These are phyloP conservation scores for Lethenteron reissneri DNA, from an alignment of 2,113 vertebrate genomes.

Conservation along the genomic window DNA sequence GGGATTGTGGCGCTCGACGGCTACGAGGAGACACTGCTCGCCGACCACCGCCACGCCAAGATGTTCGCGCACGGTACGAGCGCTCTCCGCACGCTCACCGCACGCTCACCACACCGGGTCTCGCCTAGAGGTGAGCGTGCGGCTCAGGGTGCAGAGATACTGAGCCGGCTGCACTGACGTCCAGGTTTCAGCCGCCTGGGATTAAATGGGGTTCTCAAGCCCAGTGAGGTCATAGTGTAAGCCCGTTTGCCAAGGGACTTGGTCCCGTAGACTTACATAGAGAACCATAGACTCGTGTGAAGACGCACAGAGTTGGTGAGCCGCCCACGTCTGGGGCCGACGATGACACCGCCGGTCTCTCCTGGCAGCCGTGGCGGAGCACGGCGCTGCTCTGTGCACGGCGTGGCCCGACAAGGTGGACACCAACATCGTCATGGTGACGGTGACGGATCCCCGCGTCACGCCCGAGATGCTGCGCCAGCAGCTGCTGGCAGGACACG, in stretches of 20 bases:
- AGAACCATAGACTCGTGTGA: background rate
- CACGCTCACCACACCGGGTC: background rate
- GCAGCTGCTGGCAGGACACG: conserved; percentile 18
- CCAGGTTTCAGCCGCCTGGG: background rate
- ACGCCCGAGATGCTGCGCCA: conserved; percentile 28
- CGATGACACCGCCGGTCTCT: background rate
- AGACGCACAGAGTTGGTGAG: background rate
- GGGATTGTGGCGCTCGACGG: conserved; percentile 29
- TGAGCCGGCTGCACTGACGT: background rate
- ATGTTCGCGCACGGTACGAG: conserved; percentile 36
- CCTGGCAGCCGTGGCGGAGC: conserved; percentile 16
- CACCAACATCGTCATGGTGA: conserved; percentile 40
- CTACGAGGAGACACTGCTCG: conserved; percentile 18
- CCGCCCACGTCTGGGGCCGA: fast-evolving
- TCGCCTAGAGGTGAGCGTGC: background rate
- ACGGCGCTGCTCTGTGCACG: conserved; percentile 23
- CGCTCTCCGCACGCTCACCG: background rate
- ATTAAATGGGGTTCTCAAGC: background rate
- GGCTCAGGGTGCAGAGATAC: background rate
- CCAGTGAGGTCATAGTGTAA: too few relatives aligned
- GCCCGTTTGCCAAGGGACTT: too few relatives aligned
- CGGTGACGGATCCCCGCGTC: conserved; percentile 10
- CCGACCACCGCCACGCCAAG: conserved; percentile 35
- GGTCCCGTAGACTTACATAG: too few relatives aligned
- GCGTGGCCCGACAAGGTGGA: conserved; percentile 25